phyloP scores from a whole-genome alignment of 2,888 invertebrate species.

The Synanthedon andrenaeformis region DNA sequence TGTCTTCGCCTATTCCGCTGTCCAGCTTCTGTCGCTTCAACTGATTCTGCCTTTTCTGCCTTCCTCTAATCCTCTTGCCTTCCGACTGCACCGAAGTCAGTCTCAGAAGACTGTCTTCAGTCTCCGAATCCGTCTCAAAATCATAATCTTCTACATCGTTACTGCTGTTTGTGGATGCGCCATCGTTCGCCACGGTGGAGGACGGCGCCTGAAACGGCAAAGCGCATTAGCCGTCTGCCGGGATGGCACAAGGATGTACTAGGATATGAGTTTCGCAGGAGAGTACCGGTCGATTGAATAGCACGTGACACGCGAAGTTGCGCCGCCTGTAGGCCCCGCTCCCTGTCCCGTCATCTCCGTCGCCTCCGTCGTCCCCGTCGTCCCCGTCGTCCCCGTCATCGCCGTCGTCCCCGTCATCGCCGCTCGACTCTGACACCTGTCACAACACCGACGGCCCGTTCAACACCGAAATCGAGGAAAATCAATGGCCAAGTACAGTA shows the following conservation, averaged over 20 bases:
- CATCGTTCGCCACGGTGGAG: conserved; percentile 7
- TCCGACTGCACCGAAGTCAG: conserved; percentile 4
- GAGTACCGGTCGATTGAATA: too few relatives aligned
- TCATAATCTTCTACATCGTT: neutral
- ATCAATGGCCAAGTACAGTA: too few relatives aligned
- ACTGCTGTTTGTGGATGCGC: neutral
- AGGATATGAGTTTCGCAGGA: too few relatives aligned
- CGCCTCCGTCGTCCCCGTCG: neutral
- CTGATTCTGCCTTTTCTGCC: conserved; percentile 10
- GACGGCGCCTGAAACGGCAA: neutral
- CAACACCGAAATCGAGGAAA: too few relatives aligned
- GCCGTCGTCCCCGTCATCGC: neutral
- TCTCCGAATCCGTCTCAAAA: conserved; percentile 1
- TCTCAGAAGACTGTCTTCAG: too few relatives aligned
- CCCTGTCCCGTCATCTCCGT: neutral
- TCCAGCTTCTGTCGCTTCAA: conserved; percentile 70
- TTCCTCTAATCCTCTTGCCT: conserved; percentile 2
- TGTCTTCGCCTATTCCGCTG: conserved; percentile 71
- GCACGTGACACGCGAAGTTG: neutral
- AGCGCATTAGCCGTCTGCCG: neutral
- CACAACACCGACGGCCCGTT: too few relatives aligned
- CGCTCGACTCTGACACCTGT: neutral
- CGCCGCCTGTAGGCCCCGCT: neutral
- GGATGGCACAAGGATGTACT: too few relatives aligned
- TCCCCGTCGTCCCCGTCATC: neutral